Base-by-base conservation (phyloP, 1,140 invertebrate species). In the Helicoverpa armigera region DNA sequence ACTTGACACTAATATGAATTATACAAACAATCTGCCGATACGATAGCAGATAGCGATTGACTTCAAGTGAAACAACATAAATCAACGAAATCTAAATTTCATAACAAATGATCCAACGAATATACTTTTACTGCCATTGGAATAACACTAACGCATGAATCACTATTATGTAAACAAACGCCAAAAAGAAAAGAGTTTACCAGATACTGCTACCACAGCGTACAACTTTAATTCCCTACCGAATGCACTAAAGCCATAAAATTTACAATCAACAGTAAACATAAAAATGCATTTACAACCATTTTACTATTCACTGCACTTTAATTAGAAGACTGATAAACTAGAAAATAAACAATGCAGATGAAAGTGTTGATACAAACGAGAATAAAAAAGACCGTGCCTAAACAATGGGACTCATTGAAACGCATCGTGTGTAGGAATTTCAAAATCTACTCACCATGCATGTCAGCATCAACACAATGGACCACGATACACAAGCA, bases 311-410 rank as follows among this genome's bases (percentile, higher is more conserved):
- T 77, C 50, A 76, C 80, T 80, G 83, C 87, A 87, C 87, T 85
- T 91, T 92, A 92, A 94, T 94, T 93, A 93, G 87, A 90, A 90
- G 85, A 89, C 72, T 88, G 86, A 93, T 90, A 91, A 91, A 89
- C 77, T 85, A 85, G 86, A 89, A 91, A 88, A 92, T 90, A 88
- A 89, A 87, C 82, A 84, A 76, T 81, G n/a, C 81, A 87, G 85
- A 93, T 91, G 87, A 91, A 89, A 92, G 90, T 89, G 84, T 82
- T 85, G 82, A 91, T 88, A 83, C 86, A 82, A 83, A 84, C 81
- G 82, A 81, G 43, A 88, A 91, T 88, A 90, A 91, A 92, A 91
- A 90, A 89, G 84, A 89, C 84, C 86, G 81, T 81, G 83, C 72
- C 82, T 84, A 85, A 91, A 92, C 91, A 93, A 94, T 91, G 89